These are phyloP conservation scores for Heliconius eleuchia DNA, from an alignment of 1,140 invertebrate genomes.

Conservation along the genomic window DNA sequence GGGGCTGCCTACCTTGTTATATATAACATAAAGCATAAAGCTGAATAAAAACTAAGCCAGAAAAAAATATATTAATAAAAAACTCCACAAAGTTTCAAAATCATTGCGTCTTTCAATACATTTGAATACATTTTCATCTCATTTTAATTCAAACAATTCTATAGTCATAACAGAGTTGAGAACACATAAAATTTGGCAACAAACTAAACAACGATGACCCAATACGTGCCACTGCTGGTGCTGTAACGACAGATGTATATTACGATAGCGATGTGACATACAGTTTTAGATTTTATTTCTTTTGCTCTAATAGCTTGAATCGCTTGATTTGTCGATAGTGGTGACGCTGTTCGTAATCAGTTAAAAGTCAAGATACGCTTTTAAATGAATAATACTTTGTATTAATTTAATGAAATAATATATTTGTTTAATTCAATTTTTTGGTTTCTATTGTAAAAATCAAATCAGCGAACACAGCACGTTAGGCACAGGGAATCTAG, in stretches of 20 bases:
- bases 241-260: conserved; percentile 33
- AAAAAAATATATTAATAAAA: too few relatives aligned
- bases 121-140: background rate
- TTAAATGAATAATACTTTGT: conserved; percentile 27
- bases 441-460: too few relatives aligned
- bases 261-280: conserved; percentile 18
- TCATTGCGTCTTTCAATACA: too few relatives aligned
- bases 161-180: conserved; percentile 30
- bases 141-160: background rate
- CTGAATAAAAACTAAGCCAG: too few relatives aligned
- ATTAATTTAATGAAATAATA: conserved; percentile 19
- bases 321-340: background rate
- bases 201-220: conserved; percentile 37
- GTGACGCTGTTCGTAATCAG: conserved; percentile 37
- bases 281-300: background rate
- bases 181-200: conserved; percentile 40
- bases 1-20: too few relatives aligned
- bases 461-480: too few relatives aligned
- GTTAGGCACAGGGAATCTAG: too few relatives aligned
- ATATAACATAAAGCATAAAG: too few relatives aligned
- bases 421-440: background rate
- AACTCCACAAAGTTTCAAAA: too few relatives aligned
- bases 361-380: conserved; percentile 34
- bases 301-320: conserved; percentile 17
- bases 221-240: conserved; percentile 35